phyloP scores from a whole-genome alignment of 1,140 invertebrate species.

The Apis laboriosa region DNA sequence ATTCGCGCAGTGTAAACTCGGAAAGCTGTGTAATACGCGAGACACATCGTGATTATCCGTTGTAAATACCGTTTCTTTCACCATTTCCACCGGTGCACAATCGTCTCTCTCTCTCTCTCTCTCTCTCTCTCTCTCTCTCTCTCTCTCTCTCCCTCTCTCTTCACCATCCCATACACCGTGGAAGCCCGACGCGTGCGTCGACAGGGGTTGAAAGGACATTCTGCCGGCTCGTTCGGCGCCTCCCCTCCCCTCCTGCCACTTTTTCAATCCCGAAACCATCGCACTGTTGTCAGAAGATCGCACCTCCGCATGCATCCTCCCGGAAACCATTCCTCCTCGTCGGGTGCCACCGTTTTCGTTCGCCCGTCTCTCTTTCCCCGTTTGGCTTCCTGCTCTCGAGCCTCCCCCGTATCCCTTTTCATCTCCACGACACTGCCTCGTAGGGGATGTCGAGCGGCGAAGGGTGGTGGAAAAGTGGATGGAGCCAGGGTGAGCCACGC shows the following conservation, averaged over 20 bases:
- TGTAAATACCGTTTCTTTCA: constrained; percentile 57
- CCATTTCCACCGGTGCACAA: constrained; percentile 8
- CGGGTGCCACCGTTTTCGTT: constrained; percentile 10
- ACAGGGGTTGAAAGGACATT: constrained; percentile 22
- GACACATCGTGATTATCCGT: constrained; percentile 57
- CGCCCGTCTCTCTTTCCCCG: neutral
- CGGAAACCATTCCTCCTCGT: constrained; percentile 34
- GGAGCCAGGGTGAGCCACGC: constrained; percentile 57
- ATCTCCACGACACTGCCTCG: constrained; percentile 10
- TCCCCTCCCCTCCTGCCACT: neutral
- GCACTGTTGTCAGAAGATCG: constrained; percentile 52
- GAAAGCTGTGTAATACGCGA: constrained; percentile 63
- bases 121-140: too few relatives aligned
- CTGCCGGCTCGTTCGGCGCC: neutral
- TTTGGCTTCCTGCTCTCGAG: neutral
- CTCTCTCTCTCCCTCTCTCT: too few relatives aligned
- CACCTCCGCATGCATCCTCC: constrained; percentile 48
- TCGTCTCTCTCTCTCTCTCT: neutral
- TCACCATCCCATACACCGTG: neutral
- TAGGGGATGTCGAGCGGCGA: constrained; percentile 31
- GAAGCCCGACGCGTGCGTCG: constrained; percentile 22
- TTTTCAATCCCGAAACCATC: constrained; percentile 3
- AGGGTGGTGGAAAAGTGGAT: constrained; percentile 64
- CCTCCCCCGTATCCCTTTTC: neutral
- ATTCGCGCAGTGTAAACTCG: constrained; percentile 39